Percentiles rank a stretch among this genome's conserved stretches.
phyloP scores from a whole-genome alignment of 2,888 invertebrate species.

The Tyria jacobaeae region DNA sequence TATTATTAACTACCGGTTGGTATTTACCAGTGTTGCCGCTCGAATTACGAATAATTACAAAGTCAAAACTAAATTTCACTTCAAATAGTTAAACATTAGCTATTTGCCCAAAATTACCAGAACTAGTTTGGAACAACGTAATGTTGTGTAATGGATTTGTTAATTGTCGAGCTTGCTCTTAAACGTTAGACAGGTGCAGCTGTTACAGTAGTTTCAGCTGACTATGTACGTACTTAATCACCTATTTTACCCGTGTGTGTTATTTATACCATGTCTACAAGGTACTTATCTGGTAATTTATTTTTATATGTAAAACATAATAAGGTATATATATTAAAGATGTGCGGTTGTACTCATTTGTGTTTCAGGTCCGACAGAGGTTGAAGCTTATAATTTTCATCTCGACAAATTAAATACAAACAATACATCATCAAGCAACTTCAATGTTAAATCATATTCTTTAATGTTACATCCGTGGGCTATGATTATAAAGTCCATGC shows the following conservation, averaged over 20 bases:
- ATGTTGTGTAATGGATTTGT: constrained; percentile 31
- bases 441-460: too few species aligned
- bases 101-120: constrained; percentile 19
- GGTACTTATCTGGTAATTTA: too few species aligned
- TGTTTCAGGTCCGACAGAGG: too few species aligned
- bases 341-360: too few species aligned
- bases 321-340: too few species aligned
- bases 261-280: not conserved
- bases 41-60: not conserved
- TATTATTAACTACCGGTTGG: not conserved
- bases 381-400: too few species aligned
- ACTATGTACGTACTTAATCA: not conserved
- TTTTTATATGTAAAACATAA: too few species aligned
- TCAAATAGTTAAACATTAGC: constrained; percentile 15
- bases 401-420: too few species aligned
- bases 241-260: not conserved
- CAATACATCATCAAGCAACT: too few species aligned
- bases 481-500: too few species aligned
- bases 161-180: constrained; percentile 25
- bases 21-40: not conserved
- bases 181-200: constrained; percentile 11
- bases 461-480: too few species aligned
- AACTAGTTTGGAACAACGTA: constrained; percentile 4
- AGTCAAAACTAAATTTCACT: not conserved
- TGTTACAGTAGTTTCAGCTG: constrained; percentile 7